These are phyloP conservation scores for Artibeus lituratus DNA, from an alignment of 2,797 vertebrate species.

Conservation along the genomic window DNA sequence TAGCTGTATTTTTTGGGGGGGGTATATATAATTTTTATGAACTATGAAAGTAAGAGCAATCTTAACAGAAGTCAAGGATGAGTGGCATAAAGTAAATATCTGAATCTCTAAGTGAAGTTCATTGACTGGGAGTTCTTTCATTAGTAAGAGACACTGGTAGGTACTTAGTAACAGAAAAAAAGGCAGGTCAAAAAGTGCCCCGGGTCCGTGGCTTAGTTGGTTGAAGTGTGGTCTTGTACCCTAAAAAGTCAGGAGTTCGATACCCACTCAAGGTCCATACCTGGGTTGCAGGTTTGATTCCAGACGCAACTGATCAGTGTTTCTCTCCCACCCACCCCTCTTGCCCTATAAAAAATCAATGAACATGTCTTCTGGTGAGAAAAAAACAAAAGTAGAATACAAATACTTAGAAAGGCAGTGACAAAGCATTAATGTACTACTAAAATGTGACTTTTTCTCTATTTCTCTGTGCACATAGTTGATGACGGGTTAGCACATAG, in stretches of 20 bases:
- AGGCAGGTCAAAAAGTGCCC: neutral
- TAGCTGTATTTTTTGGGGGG: neutral
- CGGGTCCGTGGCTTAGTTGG: neutral
- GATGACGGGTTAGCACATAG: neutral
- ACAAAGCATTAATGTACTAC: neutral
- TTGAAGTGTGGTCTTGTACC: neutral
- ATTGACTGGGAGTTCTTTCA: neutral
- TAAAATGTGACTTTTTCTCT: neutral
- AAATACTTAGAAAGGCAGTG: constrained; percentile 1
- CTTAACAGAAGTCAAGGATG: constrained; percentile 6
- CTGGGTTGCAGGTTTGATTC: too few species aligned
- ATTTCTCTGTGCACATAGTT: neutral
- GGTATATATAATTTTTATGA: neutral
- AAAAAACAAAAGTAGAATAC: neutral
- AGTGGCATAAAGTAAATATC: neutral
- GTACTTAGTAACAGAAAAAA: neutral
- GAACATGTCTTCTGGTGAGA: neutral
- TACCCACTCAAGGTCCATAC: too few species aligned
- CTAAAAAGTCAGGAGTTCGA: too few species aligned
- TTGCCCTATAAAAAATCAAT: neutral
- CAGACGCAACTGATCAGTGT: too few species aligned
- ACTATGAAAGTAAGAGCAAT: neutral
- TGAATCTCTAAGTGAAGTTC: neutral
- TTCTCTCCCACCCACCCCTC: too few species aligned
- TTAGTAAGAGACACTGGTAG: neutral